Conservation (phyloP, 1,140 invertebrate genomes). For the Hylyphantes graminicola region DNA sequence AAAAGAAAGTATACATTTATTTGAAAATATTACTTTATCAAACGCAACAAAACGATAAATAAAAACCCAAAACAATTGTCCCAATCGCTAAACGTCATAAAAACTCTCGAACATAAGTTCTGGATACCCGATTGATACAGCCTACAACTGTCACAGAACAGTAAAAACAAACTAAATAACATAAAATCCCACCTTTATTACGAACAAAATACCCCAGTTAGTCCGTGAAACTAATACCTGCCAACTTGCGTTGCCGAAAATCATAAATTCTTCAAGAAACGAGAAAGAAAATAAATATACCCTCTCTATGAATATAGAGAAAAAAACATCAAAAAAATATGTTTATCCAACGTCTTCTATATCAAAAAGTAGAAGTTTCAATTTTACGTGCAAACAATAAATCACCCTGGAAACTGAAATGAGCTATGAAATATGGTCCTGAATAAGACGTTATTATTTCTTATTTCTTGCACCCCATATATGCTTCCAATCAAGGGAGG, state of each 20-base stretch:
- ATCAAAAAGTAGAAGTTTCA: constrained; percentile 48
- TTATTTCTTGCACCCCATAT: neutral
- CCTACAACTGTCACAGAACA: constrained; percentile 14
- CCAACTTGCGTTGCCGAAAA: constrained; percentile 16
- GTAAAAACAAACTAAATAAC: neutral
- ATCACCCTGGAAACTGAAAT: constrained; percentile 43
- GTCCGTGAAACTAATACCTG: constrained; percentile 37
- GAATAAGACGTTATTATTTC: constrained; percentile 37
- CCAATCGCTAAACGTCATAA: constrained; percentile 24
- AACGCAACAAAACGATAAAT: neutral
- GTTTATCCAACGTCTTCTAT: constrained; percentile 24
- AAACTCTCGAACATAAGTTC: constrained; percentile 14
- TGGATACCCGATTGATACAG: constrained; percentile 19
- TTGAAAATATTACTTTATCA: neutral
- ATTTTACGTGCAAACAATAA: constrained; percentile 47
- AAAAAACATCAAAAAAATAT: constrained; percentile 24
- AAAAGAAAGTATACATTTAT: neutral
- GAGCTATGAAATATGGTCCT: constrained; percentile 45
- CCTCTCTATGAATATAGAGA: constrained; percentile 8
- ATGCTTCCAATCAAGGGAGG: constrained; percentile 32
- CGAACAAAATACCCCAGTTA: neutral
- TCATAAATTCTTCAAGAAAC: constrained; percentile 29
- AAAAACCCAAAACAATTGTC: neutral
- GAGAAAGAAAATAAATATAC: constrained; percentile 2
- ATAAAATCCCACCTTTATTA: constrained; percentile 23